Evolutionary conservation across 2,888 invertebrate species (phyloP).

Genomic region (Drosophila lacicola): DNA sequence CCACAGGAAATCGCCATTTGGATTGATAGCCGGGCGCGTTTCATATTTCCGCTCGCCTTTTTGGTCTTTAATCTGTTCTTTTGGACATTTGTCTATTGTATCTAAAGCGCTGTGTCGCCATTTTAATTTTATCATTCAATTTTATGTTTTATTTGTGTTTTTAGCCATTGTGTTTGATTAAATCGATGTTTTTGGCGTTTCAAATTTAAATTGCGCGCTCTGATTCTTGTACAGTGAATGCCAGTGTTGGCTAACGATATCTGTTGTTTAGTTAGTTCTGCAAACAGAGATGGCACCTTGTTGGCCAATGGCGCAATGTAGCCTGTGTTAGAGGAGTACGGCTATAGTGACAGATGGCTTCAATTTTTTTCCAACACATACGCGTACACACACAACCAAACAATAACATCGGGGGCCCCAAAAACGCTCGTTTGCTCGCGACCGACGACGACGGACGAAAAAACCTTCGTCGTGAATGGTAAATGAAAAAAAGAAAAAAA

Average conservation of each 20-base stretch:
- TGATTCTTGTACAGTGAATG: slow-evolving; percentile 25
- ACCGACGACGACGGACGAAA: slow-evolving; percentile 61
- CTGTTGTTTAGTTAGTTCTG: slow-evolving; percentile 37
- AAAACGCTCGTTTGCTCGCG: slow-evolving; percentile 66
- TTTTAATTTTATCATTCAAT: background rate
- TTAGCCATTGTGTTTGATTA: slow-evolving; percentile 13
- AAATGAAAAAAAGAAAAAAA: slow-evolving; percentile 60
- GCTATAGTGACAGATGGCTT: slow-evolving; percentile 18
- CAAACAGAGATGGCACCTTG: slow-evolving; percentile 30
- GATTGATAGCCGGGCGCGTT: slow-evolving; percentile 91
- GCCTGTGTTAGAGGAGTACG: slow-evolving; percentile 40
- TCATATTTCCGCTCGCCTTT: slow-evolving; percentile 92
- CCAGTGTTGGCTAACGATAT: slow-evolving; percentile 40
- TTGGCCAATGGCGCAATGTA: background rate
- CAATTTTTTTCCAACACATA: slow-evolving; percentile 48
- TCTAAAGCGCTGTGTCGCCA: slow-evolving; percentile 68
- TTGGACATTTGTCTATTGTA: slow-evolving; percentile 90
- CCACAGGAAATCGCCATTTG: slow-evolving; percentile 95
- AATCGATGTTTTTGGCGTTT: slow-evolving; percentile 5
- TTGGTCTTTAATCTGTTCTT: slow-evolving; percentile 92
- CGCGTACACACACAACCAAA: slow-evolving; percentile 65
- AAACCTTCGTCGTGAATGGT: slow-evolving; percentile 76
- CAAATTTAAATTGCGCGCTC: slow-evolving; percentile 44
- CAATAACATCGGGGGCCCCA: slow-evolving; percentile 75
- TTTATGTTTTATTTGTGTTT: slow-evolving; percentile 20